A percentile compares a stretch with the other conserved stretches of the same genome.
These are phyloP conservation scores for Pharmacophagus antenor DNA, from an alignment of 2,888 invertebrate genomes.

Conservation along the genomic window DNA sequence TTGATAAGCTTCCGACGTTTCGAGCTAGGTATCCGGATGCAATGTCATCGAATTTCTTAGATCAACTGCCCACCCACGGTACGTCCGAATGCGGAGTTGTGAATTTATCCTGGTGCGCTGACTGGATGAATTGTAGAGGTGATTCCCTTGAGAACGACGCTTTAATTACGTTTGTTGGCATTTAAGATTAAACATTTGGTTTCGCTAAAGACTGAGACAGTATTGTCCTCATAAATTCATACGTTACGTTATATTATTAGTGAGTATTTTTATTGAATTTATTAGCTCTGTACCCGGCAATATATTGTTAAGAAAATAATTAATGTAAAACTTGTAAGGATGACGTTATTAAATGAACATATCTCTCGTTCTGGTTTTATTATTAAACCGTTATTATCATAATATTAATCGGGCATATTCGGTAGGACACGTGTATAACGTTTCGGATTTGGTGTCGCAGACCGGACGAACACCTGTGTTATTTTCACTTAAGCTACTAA, in stretches of 20 bases:
- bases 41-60: slow-evolving; percentile 65
- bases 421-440: slow-evolving; percentile 35
- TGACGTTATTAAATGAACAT: too few relatives aligned
- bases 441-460: slow-evolving; percentile 60
- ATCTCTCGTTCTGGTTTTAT: too few relatives aligned
- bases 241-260: too few relatives aligned
- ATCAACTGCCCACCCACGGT: slow-evolving; percentile 60
- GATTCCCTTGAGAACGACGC: slow-evolving; percentile 3
- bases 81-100: slow-evolving; percentile 37
- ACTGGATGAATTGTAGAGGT: slow-evolving; percentile 12
- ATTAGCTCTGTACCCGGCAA: too few relatives aligned
- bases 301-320: too few relatives aligned
- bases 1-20: slow-evolving; percentile 77
- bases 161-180: neutral
- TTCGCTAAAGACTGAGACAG: neutral
- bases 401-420: neutral
- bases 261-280: too few relatives aligned
- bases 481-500: slow-evolving; percentile 33
- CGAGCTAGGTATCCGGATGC: slow-evolving; percentile 69
- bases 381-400: too few relatives aligned
- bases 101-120: slow-evolving; percentile 25
- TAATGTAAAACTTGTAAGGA: too few relatives aligned
- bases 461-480: slow-evolving; percentile 77
- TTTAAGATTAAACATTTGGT: neutral
- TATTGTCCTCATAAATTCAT: too few relatives aligned